Percentiles rank a stretch among this genome's conserved stretches.
phyloP scores from a whole-genome alignment of 2,888 invertebrate species.

The Polymixis lichenea region DNA sequence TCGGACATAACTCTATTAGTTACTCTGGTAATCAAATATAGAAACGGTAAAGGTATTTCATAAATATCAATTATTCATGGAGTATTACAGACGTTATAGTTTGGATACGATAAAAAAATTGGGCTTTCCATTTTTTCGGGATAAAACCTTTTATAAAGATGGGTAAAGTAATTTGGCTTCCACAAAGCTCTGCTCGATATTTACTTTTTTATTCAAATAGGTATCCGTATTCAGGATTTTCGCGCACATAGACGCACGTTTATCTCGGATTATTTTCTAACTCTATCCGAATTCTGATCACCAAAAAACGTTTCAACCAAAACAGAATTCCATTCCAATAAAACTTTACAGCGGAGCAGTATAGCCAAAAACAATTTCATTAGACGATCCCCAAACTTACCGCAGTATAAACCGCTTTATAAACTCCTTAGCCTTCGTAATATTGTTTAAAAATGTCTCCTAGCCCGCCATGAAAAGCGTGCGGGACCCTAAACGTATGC shows the following conservation, averaged over 20 bases:
- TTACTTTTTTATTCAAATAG: conserved; percentile 56
- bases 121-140: not conserved
- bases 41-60: not conserved
- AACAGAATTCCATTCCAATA: conserved; percentile 65
- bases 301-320: conserved; percentile 60
- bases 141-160: conserved; percentile 22
- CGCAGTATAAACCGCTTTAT: conserved; percentile 68
- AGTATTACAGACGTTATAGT: not conserved
- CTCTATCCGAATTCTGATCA: conserved; percentile 55
- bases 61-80: not conserved
- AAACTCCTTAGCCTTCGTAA: conserved; percentile 69
- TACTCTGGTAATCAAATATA: not conserved
- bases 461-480: conserved; percentile 61
- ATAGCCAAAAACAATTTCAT: conserved; percentile 79
- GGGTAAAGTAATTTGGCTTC: conserved; percentile 23
- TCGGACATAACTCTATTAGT: not conserved
- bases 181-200: conserved; percentile 39
- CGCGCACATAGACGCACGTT: conserved; percentile 42
- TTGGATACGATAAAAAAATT: not conserved
- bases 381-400: conserved; percentile 72
- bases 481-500: conserved; percentile 83
- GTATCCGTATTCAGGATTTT: conserved; percentile 27
- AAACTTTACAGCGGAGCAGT: conserved; percentile 66
- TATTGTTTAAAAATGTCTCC: conserved; percentile 72
- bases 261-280: conserved; percentile 47